These are phyloP conservation scores for Ficedula albicollis DNA, from an alignment of 2,797 vertebrate species.

Conservation along the genomic window DNA sequence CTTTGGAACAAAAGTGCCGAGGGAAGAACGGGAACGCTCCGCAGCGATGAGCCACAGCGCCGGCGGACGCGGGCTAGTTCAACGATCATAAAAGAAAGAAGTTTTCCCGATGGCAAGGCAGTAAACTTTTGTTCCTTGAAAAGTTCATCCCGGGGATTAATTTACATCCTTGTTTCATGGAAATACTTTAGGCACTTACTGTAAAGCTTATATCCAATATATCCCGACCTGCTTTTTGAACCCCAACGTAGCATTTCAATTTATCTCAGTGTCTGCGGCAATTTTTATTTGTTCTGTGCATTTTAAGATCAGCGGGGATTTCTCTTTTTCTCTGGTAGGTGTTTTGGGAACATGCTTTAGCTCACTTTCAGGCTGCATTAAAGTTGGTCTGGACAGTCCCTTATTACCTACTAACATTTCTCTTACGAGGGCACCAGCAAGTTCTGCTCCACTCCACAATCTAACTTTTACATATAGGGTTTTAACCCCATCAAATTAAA, in stretches of 20 bases:
- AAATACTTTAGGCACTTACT: neutral
- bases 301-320: neutral
- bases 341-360: neutral
- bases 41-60: neutral
- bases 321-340: neutral
- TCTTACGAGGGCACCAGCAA: neutral
- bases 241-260: fast-evolving
- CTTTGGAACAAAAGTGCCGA: neutral
- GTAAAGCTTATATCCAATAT: neutral
- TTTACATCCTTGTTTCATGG: neutral
- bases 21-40: neutral
- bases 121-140: neutral
- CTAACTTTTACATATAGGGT: neutral
- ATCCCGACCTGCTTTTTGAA: neutral
- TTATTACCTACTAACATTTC: neutral
- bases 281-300: neutral
- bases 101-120: neutral
- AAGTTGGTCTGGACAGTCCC: neutral
- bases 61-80: neutral
- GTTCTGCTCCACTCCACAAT: neutral
- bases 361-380: neutral
- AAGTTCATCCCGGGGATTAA: neutral
- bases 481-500: neutral
- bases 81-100: neutral
- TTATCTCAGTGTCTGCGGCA: neutral